These are phyloP conservation scores for Panonychus citri DNA, from an alignment of 1,140 invertebrate species.

Conservation along the genomic window DNA sequence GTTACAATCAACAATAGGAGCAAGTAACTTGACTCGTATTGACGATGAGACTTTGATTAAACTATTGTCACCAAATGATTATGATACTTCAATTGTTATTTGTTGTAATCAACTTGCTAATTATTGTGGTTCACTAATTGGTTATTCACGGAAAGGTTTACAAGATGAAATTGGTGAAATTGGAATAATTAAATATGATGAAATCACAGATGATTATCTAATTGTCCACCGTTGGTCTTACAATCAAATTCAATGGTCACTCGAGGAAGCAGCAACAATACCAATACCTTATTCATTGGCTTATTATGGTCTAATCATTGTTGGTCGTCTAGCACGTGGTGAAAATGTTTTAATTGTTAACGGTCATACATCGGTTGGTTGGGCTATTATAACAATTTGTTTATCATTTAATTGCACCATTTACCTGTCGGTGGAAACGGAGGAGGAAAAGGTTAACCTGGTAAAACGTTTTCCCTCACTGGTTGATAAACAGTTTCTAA, in stretches of 20 bases:
- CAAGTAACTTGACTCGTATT: no score
- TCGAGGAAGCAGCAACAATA: conserved; percentile 74
- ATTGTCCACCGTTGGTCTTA: no score
- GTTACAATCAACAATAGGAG: no score
- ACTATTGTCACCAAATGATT: no score
- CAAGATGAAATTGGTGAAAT: no score
- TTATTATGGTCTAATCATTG: conserved; percentile 36
- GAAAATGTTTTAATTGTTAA: conserved; percentile 76
- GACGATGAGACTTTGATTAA: no score
- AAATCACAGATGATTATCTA: no score
- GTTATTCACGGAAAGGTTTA: no score
- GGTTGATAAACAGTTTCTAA: conserved; percentile 27
- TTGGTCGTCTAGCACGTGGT: conserved; percentile 53
- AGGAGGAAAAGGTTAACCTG: conserved; percentile 26
- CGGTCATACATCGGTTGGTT: conserved; percentile 67
- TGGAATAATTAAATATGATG: no score
- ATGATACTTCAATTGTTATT: no score
- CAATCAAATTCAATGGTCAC: conserved; percentile 34
- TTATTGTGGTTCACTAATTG: no score
- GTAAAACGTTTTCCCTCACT: conserved; percentile 26
- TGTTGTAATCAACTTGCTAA: no score
- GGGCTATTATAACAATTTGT: conserved; percentile 77
- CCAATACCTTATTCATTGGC: conserved; percentile 70
- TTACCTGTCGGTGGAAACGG: conserved; percentile 45
- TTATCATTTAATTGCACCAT: conserved; percentile 58